Percentiles rank a stretch among this genome's conserved stretches.
Conservation (phyloP, 1,140 invertebrate species). For the Drosophila santomea region DNA sequence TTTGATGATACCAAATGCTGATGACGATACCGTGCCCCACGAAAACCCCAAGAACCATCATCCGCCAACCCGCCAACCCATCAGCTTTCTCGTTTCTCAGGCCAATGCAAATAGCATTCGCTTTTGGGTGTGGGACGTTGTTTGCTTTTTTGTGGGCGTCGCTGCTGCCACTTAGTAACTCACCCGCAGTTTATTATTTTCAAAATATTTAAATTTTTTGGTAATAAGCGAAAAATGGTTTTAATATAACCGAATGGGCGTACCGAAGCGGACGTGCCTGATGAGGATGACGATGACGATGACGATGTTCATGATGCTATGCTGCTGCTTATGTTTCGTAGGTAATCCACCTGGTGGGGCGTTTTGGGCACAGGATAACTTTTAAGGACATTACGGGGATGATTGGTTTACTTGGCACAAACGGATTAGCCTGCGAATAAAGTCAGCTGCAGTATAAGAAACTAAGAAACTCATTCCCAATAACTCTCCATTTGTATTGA, state of each 20-base stretch:
- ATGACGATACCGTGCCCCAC: conserved; percentile 36
- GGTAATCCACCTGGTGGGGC: conserved; percentile 56
- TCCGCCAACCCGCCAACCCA: background rate
- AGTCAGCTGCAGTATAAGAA: conserved; percentile 7
- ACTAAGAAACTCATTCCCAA: too few relatives aligned
- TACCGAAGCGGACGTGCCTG: conserved; percentile 43
- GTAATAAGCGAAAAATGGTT: conserved; percentile 84
- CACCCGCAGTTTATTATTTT: conserved; percentile 85
- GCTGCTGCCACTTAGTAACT: conserved; percentile 79
- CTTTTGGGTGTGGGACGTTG: conserved; percentile 37
- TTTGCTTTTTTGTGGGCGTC: conserved; percentile 70
- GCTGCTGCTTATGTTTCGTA: conserved; percentile 34
- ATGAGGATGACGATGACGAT: conserved; percentile 36
- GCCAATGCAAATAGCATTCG: conserved; percentile 5
- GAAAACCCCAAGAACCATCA: background rate
- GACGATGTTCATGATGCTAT: conserved; percentile 33
- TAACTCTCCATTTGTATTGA: too few relatives aligned
- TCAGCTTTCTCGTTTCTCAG: background rate
- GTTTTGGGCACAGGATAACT: background rate
- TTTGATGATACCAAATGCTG: conserved; percentile 63
- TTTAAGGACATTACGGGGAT: conserved; percentile 16
- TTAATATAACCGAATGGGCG: conserved; percentile 75
- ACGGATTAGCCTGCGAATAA: conserved; percentile 18
- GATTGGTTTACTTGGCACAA: conserved; percentile 26
- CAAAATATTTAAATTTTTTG: conserved; percentile 84